These are phyloP conservation scores for Ernsta delagoae DNA, from an alignment of 2,888 invertebrate species.

Conservation along the genomic window DNA sequence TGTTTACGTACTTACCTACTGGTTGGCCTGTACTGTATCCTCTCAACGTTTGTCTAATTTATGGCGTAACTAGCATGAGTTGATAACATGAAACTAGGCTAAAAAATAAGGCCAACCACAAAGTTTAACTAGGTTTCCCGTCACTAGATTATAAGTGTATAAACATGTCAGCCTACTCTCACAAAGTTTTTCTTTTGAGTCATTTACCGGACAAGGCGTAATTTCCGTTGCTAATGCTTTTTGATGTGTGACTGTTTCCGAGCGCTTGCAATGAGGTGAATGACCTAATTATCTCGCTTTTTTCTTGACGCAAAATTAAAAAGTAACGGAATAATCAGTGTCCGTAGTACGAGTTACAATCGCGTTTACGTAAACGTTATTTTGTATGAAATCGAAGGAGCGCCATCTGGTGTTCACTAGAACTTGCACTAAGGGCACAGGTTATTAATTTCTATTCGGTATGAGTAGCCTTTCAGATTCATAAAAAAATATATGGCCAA, in stretches of 20 bases:
- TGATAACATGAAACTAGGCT: background rate
- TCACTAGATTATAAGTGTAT: background rate
- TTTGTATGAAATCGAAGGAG: too few species aligned
- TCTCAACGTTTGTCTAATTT: background rate
- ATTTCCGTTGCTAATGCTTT: constrained; percentile 34
- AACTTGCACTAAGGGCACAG: too few species aligned
- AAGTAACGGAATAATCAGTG: constrained; percentile 3
- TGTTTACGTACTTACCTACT: too few species aligned
- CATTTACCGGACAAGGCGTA: constrained; percentile 33
- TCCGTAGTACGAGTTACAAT: too few species aligned
- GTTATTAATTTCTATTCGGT: too few species aligned
- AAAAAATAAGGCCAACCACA: constrained; percentile 8
- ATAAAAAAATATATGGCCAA: too few species aligned
- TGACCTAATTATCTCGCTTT: constrained; percentile 24
- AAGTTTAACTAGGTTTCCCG: background rate
- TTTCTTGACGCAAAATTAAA: constrained; percentile 18
- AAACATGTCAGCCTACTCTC: constrained; percentile 19
- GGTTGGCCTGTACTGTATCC: background rate
- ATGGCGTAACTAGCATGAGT: background rate
- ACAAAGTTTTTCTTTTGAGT: constrained; percentile 14
- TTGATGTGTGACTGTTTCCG: constrained; percentile 29
- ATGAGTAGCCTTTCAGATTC: too few species aligned
- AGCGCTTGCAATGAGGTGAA: constrained; percentile 24
- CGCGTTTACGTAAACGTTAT: too few species aligned
- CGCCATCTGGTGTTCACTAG: too few species aligned